Evolutionary conservation across 2,888 invertebrate genomes (phyloP).

Genomic region (Flabesymbios commensalis): DNA sequence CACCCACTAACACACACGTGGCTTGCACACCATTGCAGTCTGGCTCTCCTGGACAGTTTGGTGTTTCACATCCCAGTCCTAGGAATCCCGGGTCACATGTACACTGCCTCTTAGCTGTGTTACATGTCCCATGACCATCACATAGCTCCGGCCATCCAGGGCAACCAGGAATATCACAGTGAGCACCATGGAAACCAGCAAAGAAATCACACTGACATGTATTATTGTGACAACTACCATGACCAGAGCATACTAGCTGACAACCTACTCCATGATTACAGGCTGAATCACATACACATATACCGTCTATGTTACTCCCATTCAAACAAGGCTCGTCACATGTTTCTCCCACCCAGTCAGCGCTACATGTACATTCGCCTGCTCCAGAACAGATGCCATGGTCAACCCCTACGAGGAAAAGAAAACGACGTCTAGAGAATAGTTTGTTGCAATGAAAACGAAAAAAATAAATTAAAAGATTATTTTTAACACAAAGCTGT

Average conservation of each 20-base stretch:
- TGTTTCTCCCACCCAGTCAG: slow-evolving; percentile 34
- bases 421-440: too few species aligned
- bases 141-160: slow-evolving; percentile 47
- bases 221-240: slow-evolving; percentile 38
- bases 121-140: slow-evolving; percentile 38
- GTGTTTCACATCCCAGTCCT: slow-evolving; percentile 40
- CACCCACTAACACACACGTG: slow-evolving; percentile 26
- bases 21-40: slow-evolving; percentile 34
- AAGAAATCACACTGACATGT: slow-evolving; percentile 41
- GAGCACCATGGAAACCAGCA: slow-evolving; percentile 38
- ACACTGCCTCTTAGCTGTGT: slow-evolving; percentile 37
- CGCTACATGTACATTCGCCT: slow-evolving; percentile 38
- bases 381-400: slow-evolving; percentile 38
- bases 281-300: slow-evolving; percentile 30
- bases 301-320: slow-evolving; percentile 37
- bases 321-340: slow-evolving; percentile 42
- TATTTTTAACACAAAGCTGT: too few species aligned
- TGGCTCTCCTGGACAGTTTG: slow-evolving; percentile 21
- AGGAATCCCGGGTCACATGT: slow-evolving; percentile 41
- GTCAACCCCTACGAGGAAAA: too few species aligned
- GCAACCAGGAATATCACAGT: slow-evolving; percentile 40
- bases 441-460: too few species aligned
- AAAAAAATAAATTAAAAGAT: too few species aligned
- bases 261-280: slow-evolving; percentile 40
- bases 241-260: slow-evolving; percentile 36